A percentile compares a stretch with the other conserved stretches of the same genome.
Conservation (phyloP, 2,888 invertebrate species). For the Drosophila siamana region DNA sequence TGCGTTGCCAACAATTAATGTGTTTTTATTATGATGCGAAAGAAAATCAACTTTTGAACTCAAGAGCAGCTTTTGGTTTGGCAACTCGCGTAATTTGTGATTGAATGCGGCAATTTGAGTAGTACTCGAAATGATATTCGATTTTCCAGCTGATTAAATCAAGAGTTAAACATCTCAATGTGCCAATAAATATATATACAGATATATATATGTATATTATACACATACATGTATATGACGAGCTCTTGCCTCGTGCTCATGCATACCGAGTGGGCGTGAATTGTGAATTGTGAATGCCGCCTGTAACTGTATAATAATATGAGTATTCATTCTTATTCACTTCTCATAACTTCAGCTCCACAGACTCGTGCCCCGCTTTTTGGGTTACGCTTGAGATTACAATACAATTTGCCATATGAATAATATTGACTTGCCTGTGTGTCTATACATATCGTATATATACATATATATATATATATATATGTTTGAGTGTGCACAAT, state of each 20-base stretch:
- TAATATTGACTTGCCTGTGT: conserved; percentile 30
- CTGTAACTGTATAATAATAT: conserved; percentile 17
- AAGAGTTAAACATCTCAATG: conserved; percentile 21
- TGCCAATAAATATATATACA: too few relatives aligned
- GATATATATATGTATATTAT: too few relatives aligned
- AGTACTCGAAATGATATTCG: conserved; percentile 16
- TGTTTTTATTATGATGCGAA: too few relatives aligned
- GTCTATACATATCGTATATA: background rate
- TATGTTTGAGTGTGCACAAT: conserved; percentile 11
- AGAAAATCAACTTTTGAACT: too few relatives aligned
- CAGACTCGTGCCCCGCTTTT: background rate
- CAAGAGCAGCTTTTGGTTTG: background rate
- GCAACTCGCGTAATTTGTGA: background rate
- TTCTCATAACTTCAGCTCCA: conserved; percentile 5
- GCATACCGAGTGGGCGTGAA: too few relatives aligned
- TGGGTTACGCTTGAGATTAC: conserved; percentile 33
- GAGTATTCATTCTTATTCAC: conserved; percentile 17
- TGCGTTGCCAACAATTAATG: too few relatives aligned
- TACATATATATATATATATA: background rate
- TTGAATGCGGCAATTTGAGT: background rate
- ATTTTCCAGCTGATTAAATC: conserved; percentile 50
- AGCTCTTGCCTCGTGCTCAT: conserved; percentile 1
- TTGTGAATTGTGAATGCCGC: too few relatives aligned
- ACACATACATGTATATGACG: too few relatives aligned
- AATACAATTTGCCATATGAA: conserved; percentile 48